Evolutionary conservation across 2,797 vertebrate species (phyloP), one percentile per base, ranked within the genome.

Genomic region (Triplophysa bombifrons): DNA sequence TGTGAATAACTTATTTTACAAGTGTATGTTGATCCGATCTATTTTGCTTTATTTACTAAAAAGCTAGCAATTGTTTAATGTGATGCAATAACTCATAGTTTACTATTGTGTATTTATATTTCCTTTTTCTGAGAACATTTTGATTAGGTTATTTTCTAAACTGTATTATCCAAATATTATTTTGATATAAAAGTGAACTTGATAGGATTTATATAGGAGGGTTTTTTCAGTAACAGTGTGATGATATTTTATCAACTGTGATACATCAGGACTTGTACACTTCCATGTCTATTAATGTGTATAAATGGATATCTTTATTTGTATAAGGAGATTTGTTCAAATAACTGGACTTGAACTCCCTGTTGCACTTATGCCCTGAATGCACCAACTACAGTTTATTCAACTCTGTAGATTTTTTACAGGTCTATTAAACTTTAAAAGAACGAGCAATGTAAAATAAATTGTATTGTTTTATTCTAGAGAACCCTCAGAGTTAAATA

Each of bases 21-120:
- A 77, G 67, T 72, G 51, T 77, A 25, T 85, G 74, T 22, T 83
- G 66, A 85, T 86, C 85, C 84, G 86, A 83, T 82, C 13, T 85
- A 58, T 87, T 72, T 80, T 83, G 84, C 74, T 88, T 89, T 88
- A 88, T 93, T 89, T 91, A 91, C 85, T 86, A 50, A 82, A 34
- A 85, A 87, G 81, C 69, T 80, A 80, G 70, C 73, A 80, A 50
- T 81, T 50, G 71, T 83, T 88, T 81, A 63, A 68, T 22, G 53
- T 69, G 84, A 73, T 72, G 83, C 11, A 76, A 75, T 17, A 78
- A 67, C 30, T 53, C 63, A 67, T 82, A 70, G 22, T 70, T 55
- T 77, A 69, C 61, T 34, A 10, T 50, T 83, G 83, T 80, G 66
- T 85, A n/a, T 76, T 51, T 87, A 75, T 83, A 77, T 56, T 77